Base-by-base conservation (phyloP, 1,140 invertebrate genomes). In the Araneus ventricosus region DNA sequence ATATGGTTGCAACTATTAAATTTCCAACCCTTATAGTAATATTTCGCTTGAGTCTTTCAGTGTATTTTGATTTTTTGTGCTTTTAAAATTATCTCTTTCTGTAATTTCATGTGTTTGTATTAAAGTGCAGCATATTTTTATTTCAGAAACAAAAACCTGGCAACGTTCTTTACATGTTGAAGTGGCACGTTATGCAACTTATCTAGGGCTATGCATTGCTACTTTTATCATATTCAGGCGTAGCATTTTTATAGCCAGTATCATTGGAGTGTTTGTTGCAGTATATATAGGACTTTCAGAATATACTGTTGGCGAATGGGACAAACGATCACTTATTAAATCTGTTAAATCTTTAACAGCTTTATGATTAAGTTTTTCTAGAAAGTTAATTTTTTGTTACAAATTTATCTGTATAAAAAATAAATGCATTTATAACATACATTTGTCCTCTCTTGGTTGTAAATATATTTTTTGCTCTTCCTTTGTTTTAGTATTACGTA, bases 191-290 rank as follows among this genome's bases (percentile, higher is more conserved):
- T 98, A 98, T 95, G 95, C 97, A 41, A 98, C 97, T 4, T 98
- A 98, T 95, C 96, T 97, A 88, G 98, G 98, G 22, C 96, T 98
- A 27, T 97, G 97, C 94, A 95, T 98, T 63, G 97, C 97, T 90
- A 98, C 97, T 2, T 97, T 97, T 94, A 98, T 98, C 84, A 98
- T 98, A 94, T 97, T 98, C 89, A 97, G 97, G 95, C 97, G 97
- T 93, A 98, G 97, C 94, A 96, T 97, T 39, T 96, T 96, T 93
- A 95, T 97, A 67, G 97, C 97, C 37, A 97, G 97, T 91, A 95
- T 97, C 85, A 96, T 98, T 91, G 98, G 97, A 2, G 94, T 97
- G 17, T 95, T 96, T 86, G 97, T 98, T 34, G 97, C 96, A 93
- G 94, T 97, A 63, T 98, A 98, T 95, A 98, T 98, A 94, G 96